Percentiles rank a stretch among this genome's conserved stretches.
Evolutionary conservation across 2,797 vertebrate species (phyloP).

Genomic region (Tragelaphus eurycerus): DNA sequence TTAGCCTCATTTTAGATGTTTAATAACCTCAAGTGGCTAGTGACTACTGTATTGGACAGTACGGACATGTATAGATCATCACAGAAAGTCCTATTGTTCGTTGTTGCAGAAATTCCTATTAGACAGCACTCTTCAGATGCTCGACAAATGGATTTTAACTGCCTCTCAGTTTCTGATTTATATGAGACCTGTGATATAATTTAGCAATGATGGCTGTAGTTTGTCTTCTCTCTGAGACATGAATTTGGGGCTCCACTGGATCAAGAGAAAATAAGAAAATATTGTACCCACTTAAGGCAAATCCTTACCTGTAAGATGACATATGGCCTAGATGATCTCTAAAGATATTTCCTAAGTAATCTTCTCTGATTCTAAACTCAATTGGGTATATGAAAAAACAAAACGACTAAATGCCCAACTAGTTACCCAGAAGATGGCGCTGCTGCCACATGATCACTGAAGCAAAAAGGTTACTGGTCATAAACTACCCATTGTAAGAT

Average conservation of each 20-base stretch:
- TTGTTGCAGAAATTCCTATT: background rate
- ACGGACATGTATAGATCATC: background rate
- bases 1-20: background rate
- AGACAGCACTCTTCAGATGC: background rate
- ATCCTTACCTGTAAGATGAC: background rate
- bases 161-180: slow-evolving; percentile 39
- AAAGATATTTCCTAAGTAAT: slow-evolving; percentile 20
- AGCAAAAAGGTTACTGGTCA: background rate
- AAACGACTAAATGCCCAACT: background rate
- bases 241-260: background rate
- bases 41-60: background rate
- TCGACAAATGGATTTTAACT: background rate
- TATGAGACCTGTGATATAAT: background rate
- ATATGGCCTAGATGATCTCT: background rate
- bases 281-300: background rate
- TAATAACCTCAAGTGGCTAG: background rate
- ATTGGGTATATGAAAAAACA: background rate
- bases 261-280: slow-evolving; percentile 45
- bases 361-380: slow-evolving; percentile 45
- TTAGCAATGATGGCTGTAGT: background rate
- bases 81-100: background rate
- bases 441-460: background rate
- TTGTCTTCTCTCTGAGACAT: background rate
- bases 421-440: slow-evolving; percentile 77
- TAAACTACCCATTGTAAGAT: background rate